Conservation (phyloP, 2,888 invertebrate species). For the Phasia obesa region DNA sequence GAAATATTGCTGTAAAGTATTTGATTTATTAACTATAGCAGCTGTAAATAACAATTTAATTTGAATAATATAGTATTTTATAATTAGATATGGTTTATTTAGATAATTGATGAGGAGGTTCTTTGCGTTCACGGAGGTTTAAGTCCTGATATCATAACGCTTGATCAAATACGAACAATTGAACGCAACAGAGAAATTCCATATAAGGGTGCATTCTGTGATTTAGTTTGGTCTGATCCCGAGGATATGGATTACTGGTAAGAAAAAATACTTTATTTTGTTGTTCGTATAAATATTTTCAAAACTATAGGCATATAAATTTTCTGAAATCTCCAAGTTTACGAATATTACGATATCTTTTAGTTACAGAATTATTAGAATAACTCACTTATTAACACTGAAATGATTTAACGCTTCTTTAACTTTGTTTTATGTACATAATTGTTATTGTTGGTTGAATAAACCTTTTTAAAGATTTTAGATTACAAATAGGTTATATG, state of each 20-base stretch:
- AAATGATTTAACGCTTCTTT: too few relatives aligned
- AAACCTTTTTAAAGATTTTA: too few relatives aligned
- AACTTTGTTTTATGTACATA: too few relatives aligned
- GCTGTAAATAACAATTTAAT: conserved; percentile 85
- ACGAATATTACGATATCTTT: too few relatives aligned
- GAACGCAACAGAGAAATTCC: conserved; percentile 99
- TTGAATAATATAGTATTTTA: conserved; percentile 7
- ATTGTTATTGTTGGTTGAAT: too few relatives aligned
- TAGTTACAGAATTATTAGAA: too few relatives aligned
- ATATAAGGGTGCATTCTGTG: conserved; percentile 99
- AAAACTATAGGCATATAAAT: too few relatives aligned
- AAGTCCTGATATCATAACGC: conserved; percentile 97
- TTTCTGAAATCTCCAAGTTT: too few relatives aligned
- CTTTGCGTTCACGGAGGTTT: conserved; percentile 99
- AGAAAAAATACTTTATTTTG: too few relatives aligned
- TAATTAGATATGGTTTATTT: conserved; percentile 3
- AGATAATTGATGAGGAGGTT: conserved; percentile 96
- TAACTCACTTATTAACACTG: too few relatives aligned
- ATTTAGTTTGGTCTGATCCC: conserved; percentile 99
- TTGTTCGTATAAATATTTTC: too few relatives aligned
- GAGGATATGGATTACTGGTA: conserved; percentile 97
- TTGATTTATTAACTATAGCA: conserved; percentile 98
- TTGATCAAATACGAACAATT: conserved; percentile 98
- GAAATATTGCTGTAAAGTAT: conserved; percentile 99
- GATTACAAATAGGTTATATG: too few relatives aligned